Percentiles rank a stretch among this genome's conserved stretches.
phyloP scores from a whole-genome alignment of 2,797 vertebrate genomes.

The Anguilla pacifica region DNA sequence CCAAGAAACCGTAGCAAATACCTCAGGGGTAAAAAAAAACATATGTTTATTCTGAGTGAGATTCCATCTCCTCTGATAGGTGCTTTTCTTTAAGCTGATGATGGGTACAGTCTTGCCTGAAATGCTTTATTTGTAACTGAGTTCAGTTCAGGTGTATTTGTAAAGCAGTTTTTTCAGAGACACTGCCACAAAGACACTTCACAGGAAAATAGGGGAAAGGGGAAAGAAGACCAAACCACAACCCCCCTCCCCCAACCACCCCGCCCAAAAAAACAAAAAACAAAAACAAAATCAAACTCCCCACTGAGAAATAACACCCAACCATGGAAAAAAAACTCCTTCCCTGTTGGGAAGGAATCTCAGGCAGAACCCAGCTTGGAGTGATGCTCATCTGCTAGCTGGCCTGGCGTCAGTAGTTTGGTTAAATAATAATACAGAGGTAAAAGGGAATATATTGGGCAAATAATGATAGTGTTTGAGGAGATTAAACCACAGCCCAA shows the following conservation, averaged over 20 bases:
- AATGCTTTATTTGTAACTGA: not conserved
- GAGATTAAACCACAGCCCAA: not conserved
- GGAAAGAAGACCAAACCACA: too few species aligned
- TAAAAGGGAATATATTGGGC: not conserved
- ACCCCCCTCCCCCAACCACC: not conserved
- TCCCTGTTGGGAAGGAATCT: too few species aligned
- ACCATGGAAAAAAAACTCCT: not conserved
- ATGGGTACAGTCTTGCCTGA: not conserved
- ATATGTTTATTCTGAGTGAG: not conserved
- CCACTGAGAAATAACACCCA: not conserved
- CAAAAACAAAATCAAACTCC: not conserved
- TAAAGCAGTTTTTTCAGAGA: not conserved
- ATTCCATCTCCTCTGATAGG: not conserved
- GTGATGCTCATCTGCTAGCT: not conserved
- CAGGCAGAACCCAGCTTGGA: not conserved
- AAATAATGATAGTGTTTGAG: not conserved
- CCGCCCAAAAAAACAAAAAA: too few species aligned
- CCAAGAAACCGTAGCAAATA: conserved; percentile 30
- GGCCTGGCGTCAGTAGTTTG: not conserved
- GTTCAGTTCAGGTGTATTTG: not conserved
- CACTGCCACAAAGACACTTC: too few species aligned
- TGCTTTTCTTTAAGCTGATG: not conserved
- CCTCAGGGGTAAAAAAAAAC: not conserved
- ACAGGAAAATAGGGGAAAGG: too few species aligned
- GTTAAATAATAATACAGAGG: not conserved